phyloP scores from a whole-genome alignment of 2,888 invertebrate species.

The Argyra leucocephala region DNA sequence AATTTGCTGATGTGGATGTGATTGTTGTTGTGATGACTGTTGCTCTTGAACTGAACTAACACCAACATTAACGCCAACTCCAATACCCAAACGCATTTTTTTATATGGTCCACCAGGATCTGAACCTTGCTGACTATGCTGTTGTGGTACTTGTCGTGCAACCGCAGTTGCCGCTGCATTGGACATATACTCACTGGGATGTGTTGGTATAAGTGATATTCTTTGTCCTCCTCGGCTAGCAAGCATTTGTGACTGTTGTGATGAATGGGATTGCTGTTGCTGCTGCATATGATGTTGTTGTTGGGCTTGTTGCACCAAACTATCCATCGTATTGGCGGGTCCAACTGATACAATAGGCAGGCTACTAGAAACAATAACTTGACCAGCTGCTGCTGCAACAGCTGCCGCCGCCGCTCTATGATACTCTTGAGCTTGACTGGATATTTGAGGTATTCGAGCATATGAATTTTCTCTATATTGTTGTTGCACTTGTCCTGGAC shows the following conservation, averaged over 20 bases:
- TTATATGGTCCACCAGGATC: constrained; percentile 25
- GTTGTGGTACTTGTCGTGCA: constrained; percentile 18
- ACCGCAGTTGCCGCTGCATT: constrained; percentile 29
- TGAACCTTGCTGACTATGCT: constrained; percentile 19
- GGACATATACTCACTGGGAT: constrained; percentile 40
- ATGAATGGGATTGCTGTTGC: constrained; percentile 30
- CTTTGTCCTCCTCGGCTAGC: constrained; percentile 36
- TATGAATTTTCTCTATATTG: constrained; percentile 42
- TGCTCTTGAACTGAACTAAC: constrained; percentile 25
- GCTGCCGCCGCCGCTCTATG: constrained; percentile 33
- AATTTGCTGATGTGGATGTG: constrained; percentile 27
- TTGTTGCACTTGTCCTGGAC: constrained; percentile 19
- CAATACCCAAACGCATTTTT: constrained; percentile 21
- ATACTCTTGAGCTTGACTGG: constrained; percentile 35
- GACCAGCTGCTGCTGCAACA: constrained; percentile 27
- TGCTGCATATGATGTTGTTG: constrained; percentile 25
- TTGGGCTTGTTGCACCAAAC: constrained; percentile 19
- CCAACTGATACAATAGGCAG: constrained; percentile 25
- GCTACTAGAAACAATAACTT: constrained; percentile 18
- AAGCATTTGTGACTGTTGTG: constrained; percentile 25
- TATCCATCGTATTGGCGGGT: constrained; percentile 26
- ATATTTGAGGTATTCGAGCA: constrained; percentile 39
- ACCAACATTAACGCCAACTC: neutral
- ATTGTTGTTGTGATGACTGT: constrained; percentile 24
- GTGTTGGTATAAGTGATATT: constrained; percentile 59